Percentiles rank a stretch among this genome's conserved stretches.
Conservation (phyloP, 2,888 invertebrate genomes). For the Campopleginae sp. region DNA sequence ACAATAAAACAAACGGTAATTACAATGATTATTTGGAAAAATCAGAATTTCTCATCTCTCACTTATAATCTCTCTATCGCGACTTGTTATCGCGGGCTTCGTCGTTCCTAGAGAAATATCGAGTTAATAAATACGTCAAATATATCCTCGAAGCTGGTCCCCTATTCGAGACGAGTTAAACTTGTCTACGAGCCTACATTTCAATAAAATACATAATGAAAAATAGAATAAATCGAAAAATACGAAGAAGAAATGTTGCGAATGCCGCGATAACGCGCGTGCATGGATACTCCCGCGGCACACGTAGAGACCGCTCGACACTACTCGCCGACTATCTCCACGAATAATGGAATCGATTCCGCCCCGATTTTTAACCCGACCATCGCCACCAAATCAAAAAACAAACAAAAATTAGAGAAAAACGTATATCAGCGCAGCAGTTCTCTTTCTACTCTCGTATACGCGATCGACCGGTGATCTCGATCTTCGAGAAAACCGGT, state of each 20-base stretch:
- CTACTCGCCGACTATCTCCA: slow-evolving; percentile 62
- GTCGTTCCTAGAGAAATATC: slow-evolving; percentile 42
- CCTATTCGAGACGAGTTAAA: slow-evolving; percentile 35
- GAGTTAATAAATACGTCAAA: slow-evolving; percentile 68
- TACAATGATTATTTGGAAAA: slow-evolving; percentile 37
- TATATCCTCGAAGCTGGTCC: slow-evolving; percentile 22
- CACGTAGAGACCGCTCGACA: slow-evolving; percentile 39
- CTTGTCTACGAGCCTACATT: slow-evolving; percentile 40
- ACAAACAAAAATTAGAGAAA: slow-evolving; percentile 30
- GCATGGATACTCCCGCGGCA: background rate
- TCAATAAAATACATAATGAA: background rate
- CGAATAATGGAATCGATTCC: slow-evolving; percentile 69
- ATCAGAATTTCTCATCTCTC: background rate
- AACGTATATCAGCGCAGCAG: slow-evolving; percentile 4
- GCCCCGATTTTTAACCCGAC: slow-evolving; percentile 41
- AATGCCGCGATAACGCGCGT: slow-evolving; percentile 47
- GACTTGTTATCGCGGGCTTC: slow-evolving; percentile 7
- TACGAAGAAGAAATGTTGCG: slow-evolving; percentile 34
- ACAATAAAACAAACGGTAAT: slow-evolving; percentile 50
- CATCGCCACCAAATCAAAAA: slow-evolving; percentile 20
- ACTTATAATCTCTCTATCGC: slow-evolving; percentile 6
- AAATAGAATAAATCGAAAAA: background rate
- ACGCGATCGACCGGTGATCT: slow-evolving; percentile 62
- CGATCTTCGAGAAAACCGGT: slow-evolving; percentile 71
- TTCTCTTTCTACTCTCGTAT: slow-evolving; percentile 22